phyloP scores from a whole-genome alignment of 2,797 vertebrate genomes.

The Chanos chanos region DNA sequence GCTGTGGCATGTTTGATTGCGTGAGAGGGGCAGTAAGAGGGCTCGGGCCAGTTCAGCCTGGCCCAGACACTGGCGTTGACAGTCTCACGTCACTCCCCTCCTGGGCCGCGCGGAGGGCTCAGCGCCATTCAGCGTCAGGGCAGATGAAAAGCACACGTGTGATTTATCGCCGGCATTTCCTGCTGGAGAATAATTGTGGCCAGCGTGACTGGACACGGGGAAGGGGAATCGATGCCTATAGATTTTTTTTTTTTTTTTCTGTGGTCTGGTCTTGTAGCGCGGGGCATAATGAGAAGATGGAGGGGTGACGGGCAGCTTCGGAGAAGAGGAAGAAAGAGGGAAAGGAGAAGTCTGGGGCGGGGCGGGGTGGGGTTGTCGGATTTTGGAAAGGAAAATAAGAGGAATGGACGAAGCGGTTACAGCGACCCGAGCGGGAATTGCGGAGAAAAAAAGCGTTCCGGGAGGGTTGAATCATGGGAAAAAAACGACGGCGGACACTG shows the following conservation, averaged over 20 bases:
- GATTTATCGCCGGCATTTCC: conserved; percentile 92
- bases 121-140: too few species aligned
- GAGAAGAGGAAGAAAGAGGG: too few species aligned
- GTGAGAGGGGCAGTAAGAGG: conserved; percentile 55
- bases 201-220: conserved; percentile 83
- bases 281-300: conserved; percentile 94
- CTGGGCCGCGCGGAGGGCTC: too few species aligned
- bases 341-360: conserved; percentile 68
- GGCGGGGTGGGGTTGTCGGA: conserved; percentile 69
- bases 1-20: too few species aligned
- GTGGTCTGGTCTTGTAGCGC: conserved; percentile 88
- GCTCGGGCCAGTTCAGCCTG: conserved; percentile 72
- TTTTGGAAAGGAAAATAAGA: conserved; percentile 82
- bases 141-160: conserved; percentile 71
- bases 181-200: conserved; percentile 92
- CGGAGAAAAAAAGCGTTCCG: too few species aligned
- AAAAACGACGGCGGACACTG: too few species aligned
- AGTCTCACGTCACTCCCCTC: too few species aligned
- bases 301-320: conserved; percentile 58
- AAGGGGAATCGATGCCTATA: conserved; percentile 91
- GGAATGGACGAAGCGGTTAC: background rate
- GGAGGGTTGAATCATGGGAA: too few species aligned
- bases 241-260: conserved; percentile 92
- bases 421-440: too few species aligned
- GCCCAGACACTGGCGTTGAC: conserved; percentile 79